phyloP scores from a whole-genome alignment of 2,888 invertebrate genomes.

The Diadromus collaris region DNA sequence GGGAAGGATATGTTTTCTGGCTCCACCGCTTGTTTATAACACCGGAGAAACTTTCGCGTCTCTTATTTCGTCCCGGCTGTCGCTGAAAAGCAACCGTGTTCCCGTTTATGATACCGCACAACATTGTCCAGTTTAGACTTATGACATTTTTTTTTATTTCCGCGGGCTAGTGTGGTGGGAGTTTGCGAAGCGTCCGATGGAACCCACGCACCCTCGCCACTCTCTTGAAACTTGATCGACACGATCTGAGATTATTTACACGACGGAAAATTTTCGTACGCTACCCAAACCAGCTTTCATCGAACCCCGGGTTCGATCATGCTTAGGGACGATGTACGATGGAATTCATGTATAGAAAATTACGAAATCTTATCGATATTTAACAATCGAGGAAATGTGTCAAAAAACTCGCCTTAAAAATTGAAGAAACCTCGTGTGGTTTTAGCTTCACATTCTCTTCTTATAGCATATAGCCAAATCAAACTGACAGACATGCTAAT shows the following conservation, averaged over 20 bases:
- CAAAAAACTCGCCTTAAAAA: neutral
- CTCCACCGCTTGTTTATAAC: conserved; percentile 30
- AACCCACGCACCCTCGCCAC: conserved; percentile 50
- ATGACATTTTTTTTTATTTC: neutral
- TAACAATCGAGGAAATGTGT: neutral
- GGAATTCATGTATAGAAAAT: neutral
- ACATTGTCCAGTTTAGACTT: conserved; percentile 37
- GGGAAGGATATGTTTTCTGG: conserved; percentile 10
- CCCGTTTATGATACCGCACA: conserved; percentile 56
- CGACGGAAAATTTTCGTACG: conserved; percentile 36
- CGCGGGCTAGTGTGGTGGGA: conserved; percentile 37
- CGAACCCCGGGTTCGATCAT: neutral
- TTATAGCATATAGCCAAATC: neutral
- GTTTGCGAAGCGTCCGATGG: conserved; percentile 1
- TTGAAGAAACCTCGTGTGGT: neutral
- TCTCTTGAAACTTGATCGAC: conserved; percentile 52
- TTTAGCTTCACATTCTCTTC: neutral
- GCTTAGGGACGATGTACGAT: neutral
- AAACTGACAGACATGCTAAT: neutral
- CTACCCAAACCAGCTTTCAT: conserved; percentile 18
- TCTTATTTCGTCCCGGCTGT: conserved; percentile 53
- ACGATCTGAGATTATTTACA: conserved; percentile 34
- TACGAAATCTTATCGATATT: neutral
- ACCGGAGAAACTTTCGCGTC: conserved; percentile 32
- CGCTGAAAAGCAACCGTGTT: conserved; percentile 45